These are phyloP conservation scores for Anodontia alba DNA, from an alignment of 2,888 invertebrate species.

Conservation along the genomic window DNA sequence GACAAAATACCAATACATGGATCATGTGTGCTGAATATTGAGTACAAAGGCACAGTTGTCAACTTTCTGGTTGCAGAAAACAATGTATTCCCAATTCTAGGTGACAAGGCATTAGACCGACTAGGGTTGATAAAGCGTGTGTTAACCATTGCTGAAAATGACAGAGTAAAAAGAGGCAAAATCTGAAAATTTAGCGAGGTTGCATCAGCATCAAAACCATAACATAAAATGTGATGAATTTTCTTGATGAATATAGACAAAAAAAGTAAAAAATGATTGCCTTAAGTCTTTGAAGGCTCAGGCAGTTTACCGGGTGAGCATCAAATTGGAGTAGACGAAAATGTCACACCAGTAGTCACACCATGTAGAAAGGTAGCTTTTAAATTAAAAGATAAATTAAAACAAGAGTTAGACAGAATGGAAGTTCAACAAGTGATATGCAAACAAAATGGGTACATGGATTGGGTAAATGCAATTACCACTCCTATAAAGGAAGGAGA, in stretches of 20 bases:
- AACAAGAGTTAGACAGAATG: too few relatives aligned
- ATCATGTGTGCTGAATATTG: conserved; percentile 2
- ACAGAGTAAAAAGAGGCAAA: not conserved
- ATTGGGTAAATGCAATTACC: conserved; percentile 64
- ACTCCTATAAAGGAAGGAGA: conserved; percentile 50
- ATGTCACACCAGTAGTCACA: conserved; percentile 48
- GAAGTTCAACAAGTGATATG: conserved; percentile 46
- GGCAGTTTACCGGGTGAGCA: conserved; percentile 41
- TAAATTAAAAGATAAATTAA: too few relatives aligned
- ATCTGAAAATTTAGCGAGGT: too few relatives aligned
- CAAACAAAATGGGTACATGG: conserved; percentile 56
- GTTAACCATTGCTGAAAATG: not conserved
- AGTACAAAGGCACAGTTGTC: not conserved
- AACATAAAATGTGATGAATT: not conserved
- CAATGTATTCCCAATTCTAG: conserved; percentile 14
- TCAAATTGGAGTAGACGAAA: conserved; percentile 35
- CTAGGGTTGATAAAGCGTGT: conserved; percentile 21
- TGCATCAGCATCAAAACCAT: not conserved
- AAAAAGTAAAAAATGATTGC: not conserved
- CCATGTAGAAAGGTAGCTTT: conserved; percentile 48
- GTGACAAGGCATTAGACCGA: not conserved
- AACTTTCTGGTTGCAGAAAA: conserved; percentile 12
- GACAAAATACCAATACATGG: too few relatives aligned
- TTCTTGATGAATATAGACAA: not conserved
- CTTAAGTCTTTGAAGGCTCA: conserved; percentile 41